Evolutionary conservation across 2,888 invertebrate species (phyloP), one percentile per base, ranked within the genome.

Genomic region (Allophyes oxyacanthae): DNA sequence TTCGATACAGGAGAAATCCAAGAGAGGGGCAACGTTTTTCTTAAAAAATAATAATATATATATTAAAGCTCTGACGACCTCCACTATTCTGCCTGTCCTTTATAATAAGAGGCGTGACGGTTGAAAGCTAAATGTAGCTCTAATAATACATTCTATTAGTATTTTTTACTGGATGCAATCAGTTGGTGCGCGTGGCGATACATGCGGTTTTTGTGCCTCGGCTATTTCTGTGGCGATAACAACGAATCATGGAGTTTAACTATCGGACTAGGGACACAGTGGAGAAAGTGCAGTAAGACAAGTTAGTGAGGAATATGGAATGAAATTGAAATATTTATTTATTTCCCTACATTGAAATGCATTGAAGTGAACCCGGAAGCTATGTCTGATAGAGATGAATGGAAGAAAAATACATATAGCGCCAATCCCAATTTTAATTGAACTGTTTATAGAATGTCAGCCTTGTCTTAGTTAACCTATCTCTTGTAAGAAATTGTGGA

Each of bases 111-210:
- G 14, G 30, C 53, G 11, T 54, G 34, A 33, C 26, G n/a, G n/a
- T n/a, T n/a, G n/a, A n/a, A n/a, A n/a, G n/a, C 26, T 28, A 46
- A 44, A 36, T 54, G 44, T 37, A 49, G 38, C 36, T 51, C 28
- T 25, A 44, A 67, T 56, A 72, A 69, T 63, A 63, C 63, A 67
- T 70, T 72, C 55, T 53, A 56, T 70, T 59, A 56, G 53, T 55
- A 36, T 67, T 70, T 70, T 69, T 72, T 67, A 50, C 55, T 41
- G 38, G 26, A 43, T 10, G 57, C 55, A 63, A 72, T 70, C 72
- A 58, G 56, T 59, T 40, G 45, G 25, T 56, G 33, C 66, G 72
- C 61, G 52, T 54, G 48, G 32, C 38, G 50, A 59, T 52, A 69
- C 45, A 51, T 42, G 28, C 7, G 36, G 45, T 72, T 73, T 64